Evolutionary conservation across 2,888 invertebrate species (phyloP).

Genomic region (Brachypterus glaber): DNA sequence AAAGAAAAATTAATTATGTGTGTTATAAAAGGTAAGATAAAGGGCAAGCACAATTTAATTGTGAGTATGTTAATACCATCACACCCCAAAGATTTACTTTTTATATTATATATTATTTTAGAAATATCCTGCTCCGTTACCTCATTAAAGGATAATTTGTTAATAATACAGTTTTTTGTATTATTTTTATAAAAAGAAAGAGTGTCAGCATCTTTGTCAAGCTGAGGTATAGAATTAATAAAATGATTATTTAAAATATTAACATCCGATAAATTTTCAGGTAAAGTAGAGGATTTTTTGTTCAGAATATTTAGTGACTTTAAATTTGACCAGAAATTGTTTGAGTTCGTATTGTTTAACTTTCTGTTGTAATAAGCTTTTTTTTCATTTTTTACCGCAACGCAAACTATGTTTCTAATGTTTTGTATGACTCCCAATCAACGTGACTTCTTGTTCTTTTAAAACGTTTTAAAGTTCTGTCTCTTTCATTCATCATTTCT

Average conservation of each 20-base stretch:
- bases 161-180: no score
- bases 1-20: no score
- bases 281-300: no score
- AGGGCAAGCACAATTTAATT: no score
- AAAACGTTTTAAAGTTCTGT: slow-evolving; percentile 1
- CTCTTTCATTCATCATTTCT: background rate
- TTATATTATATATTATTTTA: no score
- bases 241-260: slow-evolving; percentile 3
- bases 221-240: slow-evolving; percentile 4
- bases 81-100: slow-evolving; percentile 2
- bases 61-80: no score
- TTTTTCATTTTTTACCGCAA: background rate
- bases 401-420: no score
- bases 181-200: no score
- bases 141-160: no score
- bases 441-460: slow-evolving; percentile 3
- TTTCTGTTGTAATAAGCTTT: slow-evolving; percentile 3
- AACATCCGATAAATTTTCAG: background rate
- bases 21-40: no score
- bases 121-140: no score
- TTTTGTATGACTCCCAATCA: background rate
- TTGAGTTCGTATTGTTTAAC: background rate
- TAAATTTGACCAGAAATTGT: slow-evolving; percentile 1
- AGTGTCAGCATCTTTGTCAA: no score
- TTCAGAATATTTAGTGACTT: slow-evolving; percentile 3